phyloP scores from a whole-genome alignment of 2,113 vertebrate genomes.

The Elachura formosa region DNA sequence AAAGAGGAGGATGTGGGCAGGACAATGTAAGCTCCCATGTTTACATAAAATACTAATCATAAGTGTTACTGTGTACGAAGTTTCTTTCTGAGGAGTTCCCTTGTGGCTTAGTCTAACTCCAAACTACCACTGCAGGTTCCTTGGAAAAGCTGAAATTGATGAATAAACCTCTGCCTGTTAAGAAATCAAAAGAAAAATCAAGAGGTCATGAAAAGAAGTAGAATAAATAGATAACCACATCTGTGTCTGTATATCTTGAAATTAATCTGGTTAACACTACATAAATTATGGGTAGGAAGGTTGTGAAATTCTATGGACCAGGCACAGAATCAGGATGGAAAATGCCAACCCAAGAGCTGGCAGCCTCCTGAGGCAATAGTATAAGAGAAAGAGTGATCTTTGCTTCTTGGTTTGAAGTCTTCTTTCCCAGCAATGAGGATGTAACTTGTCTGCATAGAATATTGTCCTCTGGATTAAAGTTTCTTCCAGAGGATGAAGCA shows the following conservation, averaged over 20 bases:
- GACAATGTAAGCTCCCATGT: not conserved
- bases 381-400: not conserved
- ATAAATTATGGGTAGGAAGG: not conserved
- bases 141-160: not conserved
- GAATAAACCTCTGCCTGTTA: not conserved
- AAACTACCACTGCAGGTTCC: not conserved
- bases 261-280: not conserved
- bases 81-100: not conserved
- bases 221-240: not conserved
- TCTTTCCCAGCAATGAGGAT: not conserved
- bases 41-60: not conserved
- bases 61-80: not conserved
- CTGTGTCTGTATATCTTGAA: not conserved
- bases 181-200: not conserved
- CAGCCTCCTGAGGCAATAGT: not conserved
- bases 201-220: not conserved
- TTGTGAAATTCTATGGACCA: not conserved
- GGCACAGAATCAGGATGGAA: not conserved
- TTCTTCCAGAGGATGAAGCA: not conserved
- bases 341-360: not conserved
- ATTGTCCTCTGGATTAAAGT: not conserved
- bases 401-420: not conserved
- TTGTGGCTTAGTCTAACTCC: not conserved
- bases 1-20: not conserved
- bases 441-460: not conserved